Evolutionary conservation across 2,888 invertebrate species (phyloP), one percentile per base, ranked within the genome.

Genomic region (Philaethria dido): DNA sequence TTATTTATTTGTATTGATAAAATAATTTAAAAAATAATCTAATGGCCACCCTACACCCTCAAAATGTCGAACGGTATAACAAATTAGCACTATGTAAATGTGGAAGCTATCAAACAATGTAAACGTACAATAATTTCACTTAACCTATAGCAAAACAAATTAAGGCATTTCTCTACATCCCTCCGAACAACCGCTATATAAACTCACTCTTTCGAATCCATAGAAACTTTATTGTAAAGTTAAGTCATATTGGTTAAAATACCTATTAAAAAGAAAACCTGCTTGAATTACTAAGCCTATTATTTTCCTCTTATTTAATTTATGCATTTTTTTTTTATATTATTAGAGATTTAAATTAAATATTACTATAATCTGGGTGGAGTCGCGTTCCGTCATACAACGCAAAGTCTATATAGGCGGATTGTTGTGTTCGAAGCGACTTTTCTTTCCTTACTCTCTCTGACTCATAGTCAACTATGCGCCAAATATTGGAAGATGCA

Each of bases 91-190:
- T 65, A 62, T 64, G 57, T 79, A 76, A 42, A 60, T 39, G 64
- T 47, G 78, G 74, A 80, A 79, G 76, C 78, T 81, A 80, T 78
- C 75, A 84, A 86, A 86, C 83, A 84, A 81, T 80, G 69, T 78
- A 84, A 80, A 77, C 84, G 81, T 83, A 85, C 86, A 85, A 83
- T 87, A 87, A 86, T 83, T 81, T 85, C 69, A 80, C 87, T 88
- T 88, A 89, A 71, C 75, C 86, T 89, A 90, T 73, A 85, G 89
- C 88, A 88, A 90, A 88, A 89, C 87, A 89, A 89, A 86, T 86
- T 91, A 92, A 92, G 90, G 90, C 92, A 88, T 87, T 80, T 82
- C 84, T 87, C 69, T 68, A 87, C 82, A 80, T 80, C 76, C 84
- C 83, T 83, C 82, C 83, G 83, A 67, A 54, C 80, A 83, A 85